Evolutionary conservation across 2,797 vertebrate genomes (phyloP).

Genomic region (Sphenopsis melanotis): DNA sequence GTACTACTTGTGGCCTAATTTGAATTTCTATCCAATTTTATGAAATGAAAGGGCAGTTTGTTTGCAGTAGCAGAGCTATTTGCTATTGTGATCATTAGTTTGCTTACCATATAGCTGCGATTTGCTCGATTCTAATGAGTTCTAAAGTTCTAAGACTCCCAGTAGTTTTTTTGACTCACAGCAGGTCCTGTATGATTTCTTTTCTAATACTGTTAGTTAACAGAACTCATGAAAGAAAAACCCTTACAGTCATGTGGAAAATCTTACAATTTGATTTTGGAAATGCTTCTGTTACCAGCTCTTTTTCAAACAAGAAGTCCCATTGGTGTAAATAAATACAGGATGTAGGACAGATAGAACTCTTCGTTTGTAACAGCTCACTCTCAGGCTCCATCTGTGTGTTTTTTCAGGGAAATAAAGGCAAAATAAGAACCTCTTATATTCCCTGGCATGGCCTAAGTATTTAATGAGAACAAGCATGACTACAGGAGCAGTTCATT

Average conservation of each 20-base stretch:
- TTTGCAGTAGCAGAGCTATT: background rate
- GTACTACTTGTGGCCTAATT: background rate
- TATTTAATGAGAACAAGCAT: background rate
- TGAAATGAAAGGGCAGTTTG: background rate
- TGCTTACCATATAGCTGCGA: background rate
- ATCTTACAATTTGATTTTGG: background rate
- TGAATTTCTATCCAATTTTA: background rate
- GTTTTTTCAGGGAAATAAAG: slow-evolving; percentile 3
- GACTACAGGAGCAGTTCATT: background rate
- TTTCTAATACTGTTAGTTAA: background rate
- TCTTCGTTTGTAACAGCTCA: background rate
- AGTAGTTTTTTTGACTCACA: background rate
- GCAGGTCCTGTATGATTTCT: background rate
- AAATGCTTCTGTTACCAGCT: background rate
- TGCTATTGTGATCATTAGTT: background rate
- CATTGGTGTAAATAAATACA: slow-evolving; percentile 17
- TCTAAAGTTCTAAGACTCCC: background rate
- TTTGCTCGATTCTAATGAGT: background rate
- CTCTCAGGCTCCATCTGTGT: background rate
- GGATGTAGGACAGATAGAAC: background rate
- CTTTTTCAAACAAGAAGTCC: background rate
- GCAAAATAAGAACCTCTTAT: background rate
- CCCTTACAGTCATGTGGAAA: background rate
- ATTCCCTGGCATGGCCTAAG: background rate
- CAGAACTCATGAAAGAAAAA: background rate